A percentile compares a stretch with the other conserved stretches of the same genome.
Conservation (phyloP, 1,140 invertebrate genomes). For the Trichomalopsis sarcophagae region DNA sequence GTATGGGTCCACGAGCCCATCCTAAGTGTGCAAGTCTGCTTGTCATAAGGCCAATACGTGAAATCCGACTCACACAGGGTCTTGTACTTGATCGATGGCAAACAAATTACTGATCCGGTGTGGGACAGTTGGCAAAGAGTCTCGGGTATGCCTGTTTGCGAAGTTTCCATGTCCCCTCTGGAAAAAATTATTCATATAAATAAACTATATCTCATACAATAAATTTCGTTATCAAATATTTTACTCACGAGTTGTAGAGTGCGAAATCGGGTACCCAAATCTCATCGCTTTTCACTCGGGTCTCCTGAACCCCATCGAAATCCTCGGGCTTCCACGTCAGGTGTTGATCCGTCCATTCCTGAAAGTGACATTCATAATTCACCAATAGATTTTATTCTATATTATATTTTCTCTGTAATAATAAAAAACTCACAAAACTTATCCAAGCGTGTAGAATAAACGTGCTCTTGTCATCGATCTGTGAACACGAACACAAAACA, state of each 20-base stretch:
- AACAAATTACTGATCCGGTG: slow-evolving; percentile 61
- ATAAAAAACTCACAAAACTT: slow-evolving; percentile 59
- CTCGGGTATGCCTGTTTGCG: slow-evolving; percentile 57
- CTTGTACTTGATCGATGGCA: slow-evolving; percentile 59
- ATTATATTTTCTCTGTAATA: not conserved
- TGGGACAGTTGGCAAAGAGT: slow-evolving; percentile 62
- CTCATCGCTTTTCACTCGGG: slow-evolving; percentile 67
- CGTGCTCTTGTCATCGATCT: slow-evolving; percentile 52
- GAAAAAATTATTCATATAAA: not conserved
- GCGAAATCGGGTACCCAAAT: slow-evolving; percentile 75
- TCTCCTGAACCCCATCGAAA: slow-evolving; percentile 65
- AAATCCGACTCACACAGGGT: slow-evolving; percentile 66
- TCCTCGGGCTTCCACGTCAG: slow-evolving; percentile 72
- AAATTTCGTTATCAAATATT: not conserved
- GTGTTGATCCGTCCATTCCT: slow-evolving; percentile 72
- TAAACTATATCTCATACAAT: not conserved
- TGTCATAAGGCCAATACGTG: slow-evolving; percentile 70
- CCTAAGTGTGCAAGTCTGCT: slow-evolving; percentile 66
- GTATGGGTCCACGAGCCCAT: slow-evolving; percentile 76
- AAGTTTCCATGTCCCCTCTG: slow-evolving; percentile 57
- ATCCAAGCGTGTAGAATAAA: slow-evolving; percentile 64
- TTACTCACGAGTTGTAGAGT: slow-evolving; percentile 73
- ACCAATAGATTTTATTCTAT: not conserved
- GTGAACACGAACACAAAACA: not conserved
- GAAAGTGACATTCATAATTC: not conserved